phyloP scores from a whole-genome alignment of 2,113 vertebrate genomes.

The Gymnobelideus leadbeateri region DNA sequence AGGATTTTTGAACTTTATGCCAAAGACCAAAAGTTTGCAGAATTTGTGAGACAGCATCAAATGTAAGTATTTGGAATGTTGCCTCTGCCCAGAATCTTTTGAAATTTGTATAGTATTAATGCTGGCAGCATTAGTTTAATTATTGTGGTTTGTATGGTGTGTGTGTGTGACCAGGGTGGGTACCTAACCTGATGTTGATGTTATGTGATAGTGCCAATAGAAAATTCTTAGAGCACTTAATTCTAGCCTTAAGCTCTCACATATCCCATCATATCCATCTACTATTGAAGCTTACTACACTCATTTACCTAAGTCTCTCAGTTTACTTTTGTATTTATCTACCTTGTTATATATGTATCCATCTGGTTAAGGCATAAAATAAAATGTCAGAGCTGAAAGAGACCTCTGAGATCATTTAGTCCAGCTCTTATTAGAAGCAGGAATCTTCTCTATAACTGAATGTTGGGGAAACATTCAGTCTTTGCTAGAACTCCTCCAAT shows the following conservation, averaged over 20 bases:
- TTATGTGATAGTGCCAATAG: background rate
- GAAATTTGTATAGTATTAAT: background rate
- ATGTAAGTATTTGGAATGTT: slow-evolving; percentile 86
- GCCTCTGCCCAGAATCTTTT: background rate
- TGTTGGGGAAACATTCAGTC: background rate
- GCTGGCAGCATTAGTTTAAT: fast-evolving
- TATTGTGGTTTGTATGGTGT: background rate
- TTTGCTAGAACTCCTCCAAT: too few relatives aligned
- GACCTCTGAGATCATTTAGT: background rate
- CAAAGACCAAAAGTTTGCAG: slow-evolving; percentile 95
- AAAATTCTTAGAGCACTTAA: background rate
- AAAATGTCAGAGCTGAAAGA: background rate
- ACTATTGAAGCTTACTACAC: background rate
- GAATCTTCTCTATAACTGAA: background rate
- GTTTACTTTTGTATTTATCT: background rate
- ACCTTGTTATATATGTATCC: background rate
- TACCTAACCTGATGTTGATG: background rate
- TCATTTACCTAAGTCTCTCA: background rate
- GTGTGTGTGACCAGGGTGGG: background rate
- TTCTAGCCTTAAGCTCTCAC: background rate
- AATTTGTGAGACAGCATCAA: slow-evolving; percentile 94
- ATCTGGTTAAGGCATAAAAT: background rate
- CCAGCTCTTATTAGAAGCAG: background rate
- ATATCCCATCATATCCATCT: background rate
- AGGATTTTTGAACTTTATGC: slow-evolving; percentile 95